These are phyloP conservation scores for Ametastegia equiseti DNA, from an alignment of 2,888 invertebrate species.

Conservation along the genomic window DNA sequence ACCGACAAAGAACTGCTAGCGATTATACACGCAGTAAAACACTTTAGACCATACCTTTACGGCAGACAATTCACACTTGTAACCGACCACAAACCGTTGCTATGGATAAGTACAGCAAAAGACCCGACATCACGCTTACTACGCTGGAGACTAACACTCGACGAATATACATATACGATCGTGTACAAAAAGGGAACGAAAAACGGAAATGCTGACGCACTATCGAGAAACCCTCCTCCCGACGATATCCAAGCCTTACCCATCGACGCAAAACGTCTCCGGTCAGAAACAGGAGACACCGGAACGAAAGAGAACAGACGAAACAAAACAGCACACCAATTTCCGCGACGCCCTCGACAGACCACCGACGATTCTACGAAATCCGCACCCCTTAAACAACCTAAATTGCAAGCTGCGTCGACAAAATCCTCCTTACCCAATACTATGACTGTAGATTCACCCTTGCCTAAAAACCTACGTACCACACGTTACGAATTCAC, in stretches of 20 bases:
- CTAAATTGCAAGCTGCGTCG: background rate
- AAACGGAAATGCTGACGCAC: slow-evolving; percentile 65
- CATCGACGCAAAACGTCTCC: background rate
- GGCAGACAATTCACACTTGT: slow-evolving; percentile 58
- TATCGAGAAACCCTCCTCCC: slow-evolving; percentile 53
- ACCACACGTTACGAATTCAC: background rate
- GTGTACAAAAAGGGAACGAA: slow-evolving; percentile 62
- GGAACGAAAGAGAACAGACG: background rate
- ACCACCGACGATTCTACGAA: background rate
- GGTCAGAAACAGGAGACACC: background rate
- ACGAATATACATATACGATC: too few species aligned
- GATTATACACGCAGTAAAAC: slow-evolving; percentile 54
- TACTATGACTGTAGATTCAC: too few species aligned
- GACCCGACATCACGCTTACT: slow-evolving; percentile 61
- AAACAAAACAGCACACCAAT: background rate
- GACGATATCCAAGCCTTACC: background rate
- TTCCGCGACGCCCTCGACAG: background rate
- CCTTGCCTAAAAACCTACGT: background rate
- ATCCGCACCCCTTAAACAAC: background rate
- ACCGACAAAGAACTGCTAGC: slow-evolving; percentile 60
- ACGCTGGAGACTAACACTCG: slow-evolving; percentile 61
- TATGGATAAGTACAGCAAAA: slow-evolving; percentile 58
- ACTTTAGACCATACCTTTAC: slow-evolving; percentile 60
- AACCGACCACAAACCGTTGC: slow-evolving; percentile 59
- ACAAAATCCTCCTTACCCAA: too few species aligned